Conservation (phyloP, 2,888 invertebrate genomes). For the Coremacera marginata region DNA sequence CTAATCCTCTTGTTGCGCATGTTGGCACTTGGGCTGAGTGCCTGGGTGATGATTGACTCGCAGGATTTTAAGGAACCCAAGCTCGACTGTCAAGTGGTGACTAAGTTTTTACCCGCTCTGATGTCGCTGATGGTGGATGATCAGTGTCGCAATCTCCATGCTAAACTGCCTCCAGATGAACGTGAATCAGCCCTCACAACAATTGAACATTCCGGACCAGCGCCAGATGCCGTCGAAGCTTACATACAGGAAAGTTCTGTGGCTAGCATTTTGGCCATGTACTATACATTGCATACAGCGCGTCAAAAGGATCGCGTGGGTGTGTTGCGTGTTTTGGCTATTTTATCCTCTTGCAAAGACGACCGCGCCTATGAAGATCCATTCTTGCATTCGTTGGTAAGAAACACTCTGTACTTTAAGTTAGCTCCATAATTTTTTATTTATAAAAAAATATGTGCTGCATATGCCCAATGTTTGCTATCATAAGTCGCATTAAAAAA, state of each 20-base stretch:
- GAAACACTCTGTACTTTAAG: constrained; percentile 2
- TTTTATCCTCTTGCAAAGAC: constrained; percentile 90
- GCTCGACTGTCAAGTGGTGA: constrained; percentile 91
- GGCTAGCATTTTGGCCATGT: constrained; percentile 93
- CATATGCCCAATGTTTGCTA: background rate
- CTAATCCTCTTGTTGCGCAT: constrained; percentile 89
- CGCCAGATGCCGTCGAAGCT: constrained; percentile 93
- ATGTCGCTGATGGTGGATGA: constrained; percentile 95
- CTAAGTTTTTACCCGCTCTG: constrained; percentile 92
- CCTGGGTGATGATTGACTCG: constrained; percentile 97
- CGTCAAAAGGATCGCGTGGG: constrained; percentile 85
- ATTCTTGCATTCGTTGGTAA: constrained; percentile 89
- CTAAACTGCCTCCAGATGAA: constrained; percentile 92
- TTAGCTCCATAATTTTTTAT: background rate
- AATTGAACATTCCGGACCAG: constrained; percentile 93
- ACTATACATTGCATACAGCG: constrained; percentile 91
- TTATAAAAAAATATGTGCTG: background rate
- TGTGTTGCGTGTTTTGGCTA: constrained; percentile 87
- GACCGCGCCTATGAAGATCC: constrained; percentile 96
- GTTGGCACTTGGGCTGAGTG: constrained; percentile 91
- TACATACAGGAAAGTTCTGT: constrained; percentile 92
- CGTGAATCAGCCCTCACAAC: constrained; percentile 92
- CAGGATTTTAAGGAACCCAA: constrained; percentile 96
- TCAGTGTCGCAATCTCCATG: constrained; percentile 84
- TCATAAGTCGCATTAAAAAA: background rate